Percentiles rank a stretch among this genome's conserved stretches.
Evolutionary conservation across 2,113 vertebrate genomes (phyloP).

Genomic region (Cebidichthys violaceus): DNA sequence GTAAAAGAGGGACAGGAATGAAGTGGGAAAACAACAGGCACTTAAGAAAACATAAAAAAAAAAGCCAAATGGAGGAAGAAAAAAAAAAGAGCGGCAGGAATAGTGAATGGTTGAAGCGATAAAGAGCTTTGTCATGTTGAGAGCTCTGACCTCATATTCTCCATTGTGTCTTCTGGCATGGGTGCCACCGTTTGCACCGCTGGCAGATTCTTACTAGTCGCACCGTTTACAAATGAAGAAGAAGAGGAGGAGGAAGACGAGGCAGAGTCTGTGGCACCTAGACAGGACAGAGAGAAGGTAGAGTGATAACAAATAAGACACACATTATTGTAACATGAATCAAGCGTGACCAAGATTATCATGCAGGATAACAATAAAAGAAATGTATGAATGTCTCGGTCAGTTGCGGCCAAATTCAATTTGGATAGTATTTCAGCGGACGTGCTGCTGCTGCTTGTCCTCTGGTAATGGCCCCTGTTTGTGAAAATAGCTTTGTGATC

Average conservation of each 20-base stretch:
- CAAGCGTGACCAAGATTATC: slow-evolving; percentile 16
- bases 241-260: slow-evolving; percentile 97
- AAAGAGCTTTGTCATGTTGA: slow-evolving; percentile 9
- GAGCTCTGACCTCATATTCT: slow-evolving; percentile 93
- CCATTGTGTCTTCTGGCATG: slow-evolving; percentile 97
- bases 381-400: slow-evolving; percentile 47
- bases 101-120: slow-evolving; percentile 42
- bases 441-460: slow-evolving; percentile 53
- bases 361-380: slow-evolving; percentile 14
- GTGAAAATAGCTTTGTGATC: slow-evolving; percentile 72
- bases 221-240: slow-evolving; percentile 98
- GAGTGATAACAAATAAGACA: slow-evolving; percentile 12
- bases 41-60: slow-evolving; percentile 49
- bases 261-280: slow-evolving; percentile 96
- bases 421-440: slow-evolving; percentile 54
- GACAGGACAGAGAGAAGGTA: slow-evolving; percentile 33
- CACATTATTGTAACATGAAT: neutral
- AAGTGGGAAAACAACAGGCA: slow-evolving; percentile 43
- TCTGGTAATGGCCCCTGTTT: slow-evolving; percentile 55
- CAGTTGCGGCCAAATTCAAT: slow-evolving; percentile 55
- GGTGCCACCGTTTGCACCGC: slow-evolving; percentile 98
- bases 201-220: slow-evolving; percentile 98
- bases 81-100: slow-evolving; percentile 31
- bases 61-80: slow-evolving; percentile 25
- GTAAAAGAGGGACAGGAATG: slow-evolving; percentile 55